phyloP scores from a whole-genome alignment of 2,888 invertebrate genomes.

The Boloria euphrosyne region DNA sequence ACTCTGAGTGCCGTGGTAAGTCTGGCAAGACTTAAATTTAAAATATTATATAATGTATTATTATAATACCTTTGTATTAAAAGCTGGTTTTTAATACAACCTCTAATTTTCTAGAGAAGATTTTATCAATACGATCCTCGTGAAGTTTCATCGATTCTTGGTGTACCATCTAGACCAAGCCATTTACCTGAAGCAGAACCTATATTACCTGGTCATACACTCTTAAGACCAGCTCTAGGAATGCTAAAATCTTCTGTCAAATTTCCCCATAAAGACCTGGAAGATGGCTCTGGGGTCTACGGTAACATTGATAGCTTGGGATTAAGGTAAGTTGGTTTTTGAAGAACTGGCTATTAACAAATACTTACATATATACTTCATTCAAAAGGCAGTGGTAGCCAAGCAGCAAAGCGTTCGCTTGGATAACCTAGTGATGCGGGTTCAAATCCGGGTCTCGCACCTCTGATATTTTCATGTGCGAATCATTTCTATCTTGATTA shows the following conservation, averaged over 20 bases:
- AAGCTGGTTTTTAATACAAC: not conserved
- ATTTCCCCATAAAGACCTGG: constrained; percentile 66
- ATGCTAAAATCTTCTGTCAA: constrained; percentile 72
- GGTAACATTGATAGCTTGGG: constrained; percentile 63
- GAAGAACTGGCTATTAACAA: not conserved
- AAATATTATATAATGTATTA: too few species aligned
- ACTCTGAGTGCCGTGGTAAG: too few species aligned
- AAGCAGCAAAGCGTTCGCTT: too few species aligned
- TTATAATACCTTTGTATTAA: too few species aligned
- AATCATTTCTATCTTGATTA: too few species aligned
- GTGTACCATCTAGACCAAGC: constrained; percentile 52
- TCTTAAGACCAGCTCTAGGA: constrained; percentile 63
- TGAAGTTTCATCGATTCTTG: constrained; percentile 50
- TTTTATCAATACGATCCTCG: constrained; percentile 45
- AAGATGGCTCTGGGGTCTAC: constrained; percentile 62
- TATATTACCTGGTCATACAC: constrained; percentile 68
- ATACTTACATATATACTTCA: too few species aligned
- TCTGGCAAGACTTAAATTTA: too few species aligned
- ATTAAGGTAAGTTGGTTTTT: constrained; percentile 48
- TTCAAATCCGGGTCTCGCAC: too few species aligned
- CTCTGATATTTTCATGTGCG: too few species aligned
- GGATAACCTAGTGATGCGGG: too few species aligned
- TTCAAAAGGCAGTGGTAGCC: too few species aligned
- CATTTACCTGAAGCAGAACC: constrained; percentile 69
- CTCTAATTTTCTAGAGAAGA: constrained; percentile 51